Evolutionary conservation across 2,113 vertebrate species (phyloP).

Genomic region (Procavia capensis): DNA sequence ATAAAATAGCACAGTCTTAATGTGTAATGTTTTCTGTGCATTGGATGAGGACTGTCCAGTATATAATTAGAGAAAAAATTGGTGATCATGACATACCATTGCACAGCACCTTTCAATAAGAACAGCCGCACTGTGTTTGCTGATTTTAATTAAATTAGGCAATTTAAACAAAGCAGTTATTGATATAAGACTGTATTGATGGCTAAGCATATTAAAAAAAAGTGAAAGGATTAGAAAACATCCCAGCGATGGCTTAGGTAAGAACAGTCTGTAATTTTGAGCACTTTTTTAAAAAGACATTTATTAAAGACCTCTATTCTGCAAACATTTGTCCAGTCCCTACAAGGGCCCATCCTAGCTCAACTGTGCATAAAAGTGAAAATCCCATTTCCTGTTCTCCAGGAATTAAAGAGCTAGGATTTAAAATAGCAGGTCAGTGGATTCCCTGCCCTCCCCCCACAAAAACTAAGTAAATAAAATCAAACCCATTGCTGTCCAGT

Average conservation of each 20-base stretch:
- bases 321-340: neutral
- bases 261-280: neutral
- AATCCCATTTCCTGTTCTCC: neutral
- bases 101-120: neutral
- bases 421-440: neutral
- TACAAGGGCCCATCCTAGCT: neutral
- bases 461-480: no score
- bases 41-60: neutral
- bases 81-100: neutral
- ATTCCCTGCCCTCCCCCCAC: no score
- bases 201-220: neutral
- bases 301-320: neutral
- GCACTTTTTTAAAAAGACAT: neutral
- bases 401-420: neutral
- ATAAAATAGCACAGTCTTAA: conserved; percentile 54
- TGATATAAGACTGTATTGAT: neutral
- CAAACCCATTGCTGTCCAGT: no score
- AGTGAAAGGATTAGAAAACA: neutral
- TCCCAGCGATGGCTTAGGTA: neutral
- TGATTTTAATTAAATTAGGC: conserved; percentile 57
- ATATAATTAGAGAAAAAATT: conserved; percentile 21
- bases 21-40: neutral
- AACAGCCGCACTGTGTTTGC: neutral
- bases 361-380: neutral
- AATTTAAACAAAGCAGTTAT: conserved; percentile 40